Conservation (phyloP, 30 jellyfish, hydroid and myxozoan genomes). For the Aurelia aurita complex sp. Pacific region DNA sequence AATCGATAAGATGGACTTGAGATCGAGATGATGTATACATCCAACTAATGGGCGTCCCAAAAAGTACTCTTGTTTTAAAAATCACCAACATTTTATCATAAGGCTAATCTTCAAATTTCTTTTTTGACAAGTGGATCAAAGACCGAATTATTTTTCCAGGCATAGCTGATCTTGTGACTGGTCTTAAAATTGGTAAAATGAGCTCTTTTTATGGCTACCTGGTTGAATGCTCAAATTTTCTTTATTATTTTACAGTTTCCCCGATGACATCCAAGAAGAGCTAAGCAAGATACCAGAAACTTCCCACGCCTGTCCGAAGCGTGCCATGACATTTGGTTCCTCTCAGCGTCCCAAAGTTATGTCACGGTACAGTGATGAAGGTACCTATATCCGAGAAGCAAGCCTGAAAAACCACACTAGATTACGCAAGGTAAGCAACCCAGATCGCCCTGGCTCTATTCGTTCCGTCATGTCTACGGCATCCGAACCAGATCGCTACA, state of each 20-base stretch:
- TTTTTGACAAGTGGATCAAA: no score
- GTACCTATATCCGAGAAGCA: conserved; percentile 43
- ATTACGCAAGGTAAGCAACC: conserved; percentile 46
- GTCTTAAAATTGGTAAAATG: no score
- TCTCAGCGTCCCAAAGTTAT: conserved; percentile 27
- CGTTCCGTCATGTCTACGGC: conserved; percentile 62
- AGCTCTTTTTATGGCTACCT: no score
- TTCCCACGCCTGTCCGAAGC: conserved; percentile 34
- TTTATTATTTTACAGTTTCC: conserved; percentile 29
- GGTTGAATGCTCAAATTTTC: no score
- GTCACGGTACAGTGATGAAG: conserved; percentile 69
- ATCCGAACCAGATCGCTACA: conserved; percentile 63
- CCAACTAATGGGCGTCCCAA: no score
- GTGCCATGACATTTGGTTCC: conserved; percentile 60
- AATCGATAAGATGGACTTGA: no score
- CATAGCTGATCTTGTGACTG: no score
- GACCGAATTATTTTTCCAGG: no score
- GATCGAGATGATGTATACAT: no score
- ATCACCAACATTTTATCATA: no score
- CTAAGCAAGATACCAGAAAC: conserved; percentile 45
- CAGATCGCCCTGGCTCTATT: conserved; percentile 67
- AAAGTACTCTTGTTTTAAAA: no score
- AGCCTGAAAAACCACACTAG: conserved; percentile 20
- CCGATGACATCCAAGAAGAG: conserved; percentile 64
- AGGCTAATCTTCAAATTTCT: no score